phyloP scores from a whole-genome alignment of 2,113 vertebrate species.

The Buteo buteo region DNA sequence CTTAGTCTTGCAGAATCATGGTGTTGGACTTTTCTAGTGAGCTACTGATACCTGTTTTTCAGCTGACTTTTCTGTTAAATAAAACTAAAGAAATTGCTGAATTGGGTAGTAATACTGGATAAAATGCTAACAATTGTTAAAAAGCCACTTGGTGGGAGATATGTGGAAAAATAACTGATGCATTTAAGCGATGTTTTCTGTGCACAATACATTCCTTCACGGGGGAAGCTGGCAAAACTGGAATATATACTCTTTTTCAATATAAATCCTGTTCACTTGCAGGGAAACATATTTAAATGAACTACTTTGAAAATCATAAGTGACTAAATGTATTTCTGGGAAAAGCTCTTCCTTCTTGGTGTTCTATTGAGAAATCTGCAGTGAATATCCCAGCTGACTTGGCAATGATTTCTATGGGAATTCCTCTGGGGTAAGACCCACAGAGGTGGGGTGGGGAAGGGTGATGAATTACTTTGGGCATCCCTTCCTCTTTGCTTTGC shows the following conservation, averaged over 20 bases:
- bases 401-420: background rate
- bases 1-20: background rate
- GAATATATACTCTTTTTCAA: background rate
- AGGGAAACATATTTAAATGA: background rate
- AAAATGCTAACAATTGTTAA: background rate
- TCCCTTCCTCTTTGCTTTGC: background rate
- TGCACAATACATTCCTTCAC: background rate
- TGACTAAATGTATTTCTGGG: background rate
- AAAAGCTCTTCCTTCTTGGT: background rate
- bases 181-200: background rate
- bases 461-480: background rate
- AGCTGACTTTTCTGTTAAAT: background rate
- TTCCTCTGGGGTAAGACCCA: background rate
- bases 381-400: background rate
- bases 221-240: background rate
- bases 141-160: background rate
- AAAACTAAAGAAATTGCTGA: background rate
- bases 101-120: background rate
- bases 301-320: background rate
- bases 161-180: background rate
- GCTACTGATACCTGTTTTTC: background rate
- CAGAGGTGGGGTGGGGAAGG: accelerated
- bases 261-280: background rate
- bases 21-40: background rate
- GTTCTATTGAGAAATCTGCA: background rate